These are phyloP conservation scores for Molossus molossus DNA, from an alignment of 2,797 vertebrate genomes.

Conservation along the genomic window DNA sequence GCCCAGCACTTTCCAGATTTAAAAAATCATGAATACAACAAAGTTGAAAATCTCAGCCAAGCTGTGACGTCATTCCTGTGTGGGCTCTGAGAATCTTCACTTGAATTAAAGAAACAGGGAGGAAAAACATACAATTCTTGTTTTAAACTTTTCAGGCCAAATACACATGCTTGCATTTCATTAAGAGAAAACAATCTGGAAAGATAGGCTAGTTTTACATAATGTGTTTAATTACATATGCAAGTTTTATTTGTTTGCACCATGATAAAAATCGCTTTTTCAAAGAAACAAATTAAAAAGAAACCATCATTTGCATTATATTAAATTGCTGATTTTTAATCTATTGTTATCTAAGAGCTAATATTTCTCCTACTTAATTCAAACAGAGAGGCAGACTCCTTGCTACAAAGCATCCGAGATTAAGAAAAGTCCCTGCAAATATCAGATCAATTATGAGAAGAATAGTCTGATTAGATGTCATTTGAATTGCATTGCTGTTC, in stretches of 20 bases:
- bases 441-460: slow-evolving; percentile 82
- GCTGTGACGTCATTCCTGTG: not conserved
- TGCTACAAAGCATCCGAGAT: slow-evolving; percentile 63
- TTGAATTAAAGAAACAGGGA: not conserved
- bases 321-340: slow-evolving; percentile 80
- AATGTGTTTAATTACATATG: slow-evolving; percentile 79
- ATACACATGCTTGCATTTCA: slow-evolving; percentile 57
- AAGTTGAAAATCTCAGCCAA: not conserved
- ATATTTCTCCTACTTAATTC: slow-evolving; percentile 68
- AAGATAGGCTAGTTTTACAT: slow-evolving; percentile 67
- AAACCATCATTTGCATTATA: slow-evolving; percentile 80
- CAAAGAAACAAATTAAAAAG: slow-evolving; percentile 80
- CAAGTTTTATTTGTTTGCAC: slow-evolving; percentile 77
- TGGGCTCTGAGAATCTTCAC: not conserved
- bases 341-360: slow-evolving; percentile 74
- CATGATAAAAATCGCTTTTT: slow-evolving; percentile 80
- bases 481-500: slow-evolving; percentile 63
- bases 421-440: slow-evolving; percentile 72
- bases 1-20: not conserved
- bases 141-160: slow-evolving; percentile 61
- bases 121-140: not conserved
- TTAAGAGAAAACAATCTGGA: slow-evolving; percentile 67
- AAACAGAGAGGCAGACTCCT: slow-evolving; percentile 25
- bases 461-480: slow-evolving; percentile 70
- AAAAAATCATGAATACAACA: slow-evolving; percentile 28